phyloP scores from a whole-genome alignment of 2,113 vertebrate species.

The Chiloscyllium plagiosum region DNA sequence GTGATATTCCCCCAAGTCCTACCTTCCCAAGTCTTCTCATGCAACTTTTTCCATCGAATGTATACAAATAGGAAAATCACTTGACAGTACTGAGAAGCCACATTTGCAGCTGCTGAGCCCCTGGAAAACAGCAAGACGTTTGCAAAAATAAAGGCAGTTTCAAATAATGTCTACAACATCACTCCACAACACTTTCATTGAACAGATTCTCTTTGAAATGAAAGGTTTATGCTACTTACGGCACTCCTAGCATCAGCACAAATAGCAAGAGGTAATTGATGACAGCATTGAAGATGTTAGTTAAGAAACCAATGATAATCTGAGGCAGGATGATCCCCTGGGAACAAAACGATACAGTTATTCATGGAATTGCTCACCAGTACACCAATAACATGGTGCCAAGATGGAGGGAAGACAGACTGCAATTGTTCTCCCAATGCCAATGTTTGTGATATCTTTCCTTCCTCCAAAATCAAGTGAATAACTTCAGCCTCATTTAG shows the following conservation, averaged over 20 bases:
- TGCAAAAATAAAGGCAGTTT: background rate
- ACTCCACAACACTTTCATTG: background rate
- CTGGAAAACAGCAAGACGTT: slow-evolving; percentile 49
- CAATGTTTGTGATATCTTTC: background rate
- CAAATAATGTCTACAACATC: background rate
- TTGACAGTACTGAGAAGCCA: slow-evolving; percentile 64
- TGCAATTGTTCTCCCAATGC: background rate
- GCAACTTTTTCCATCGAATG: slow-evolving; percentile 72
- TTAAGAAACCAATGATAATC: slow-evolving; percentile 69
- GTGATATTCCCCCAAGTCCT: slow-evolving; percentile 30
- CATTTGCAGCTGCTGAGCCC: slow-evolving; percentile 76
- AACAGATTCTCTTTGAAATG: too few relatives aligned
- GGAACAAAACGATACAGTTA: slow-evolving; percentile 40
- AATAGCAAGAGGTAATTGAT: slow-evolving; percentile 73
- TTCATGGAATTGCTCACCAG: background rate
- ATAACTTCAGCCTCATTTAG: background rate
- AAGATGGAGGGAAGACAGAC: background rate
- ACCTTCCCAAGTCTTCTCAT: slow-evolving; percentile 80
- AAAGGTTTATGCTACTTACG: slow-evolving; percentile 60
- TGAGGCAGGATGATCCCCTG: slow-evolving; percentile 86
- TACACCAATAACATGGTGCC: background rate
- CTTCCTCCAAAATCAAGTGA: background rate
- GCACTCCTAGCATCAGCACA: slow-evolving; percentile 66
- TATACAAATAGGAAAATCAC: slow-evolving; percentile 68
- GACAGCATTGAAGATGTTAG: slow-evolving; percentile 72